Evolutionary conservation across 2,113 vertebrate genomes (phyloP), one percentile per base, ranked within the genome.

Genomic region (Mastomys coucha): DNA sequence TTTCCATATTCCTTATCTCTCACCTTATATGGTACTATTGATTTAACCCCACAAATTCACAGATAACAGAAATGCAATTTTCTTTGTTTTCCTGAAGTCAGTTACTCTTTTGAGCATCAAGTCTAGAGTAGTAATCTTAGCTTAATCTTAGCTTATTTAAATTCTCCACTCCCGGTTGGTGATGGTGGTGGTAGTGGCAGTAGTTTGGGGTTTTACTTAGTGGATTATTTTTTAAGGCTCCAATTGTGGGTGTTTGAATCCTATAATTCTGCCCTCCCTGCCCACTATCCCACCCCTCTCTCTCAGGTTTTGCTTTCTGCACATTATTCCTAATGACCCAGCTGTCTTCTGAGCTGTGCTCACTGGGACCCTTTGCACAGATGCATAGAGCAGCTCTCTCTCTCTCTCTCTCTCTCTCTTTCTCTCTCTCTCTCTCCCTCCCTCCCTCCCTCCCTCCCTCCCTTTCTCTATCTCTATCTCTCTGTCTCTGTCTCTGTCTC

Each of bases 141-240:
- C 10, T 84, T 85, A 42, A 88, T 69, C n/a, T 69, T 95, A 67
- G 60, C 36, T 92, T 45, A 77, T 92, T 90, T 76, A 56, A 56
- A 8, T 69, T 56, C 13, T 36, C 65, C 39, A 28, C 53, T 78
- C 36, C 56, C 36, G 12, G 49, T 65, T 85, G 70, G n/a, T 65
- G 39, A 14, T 36, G 7, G 16, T 80, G 51, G 5, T 26, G 56
- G 24, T 81, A 5, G 33, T 81, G 19, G 78, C 26, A 36, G 24
- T 82, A 5, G 20, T 82, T 39, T 39, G n/a, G 39, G 73, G 36
- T 82, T 58, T 39, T 26, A 2, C 56, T 36, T 42, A 42, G 8
- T 42, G 2, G 11, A 31, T 67, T 24, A 42, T 39, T 73, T 73
- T 73, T 73, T 73, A 33, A 73, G 36, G 3, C n/a, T 93, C 8